These are phyloP conservation scores for Noctua fimbriata DNA, from an alignment of 2,888 invertebrate species.

Conservation along the genomic window DNA sequence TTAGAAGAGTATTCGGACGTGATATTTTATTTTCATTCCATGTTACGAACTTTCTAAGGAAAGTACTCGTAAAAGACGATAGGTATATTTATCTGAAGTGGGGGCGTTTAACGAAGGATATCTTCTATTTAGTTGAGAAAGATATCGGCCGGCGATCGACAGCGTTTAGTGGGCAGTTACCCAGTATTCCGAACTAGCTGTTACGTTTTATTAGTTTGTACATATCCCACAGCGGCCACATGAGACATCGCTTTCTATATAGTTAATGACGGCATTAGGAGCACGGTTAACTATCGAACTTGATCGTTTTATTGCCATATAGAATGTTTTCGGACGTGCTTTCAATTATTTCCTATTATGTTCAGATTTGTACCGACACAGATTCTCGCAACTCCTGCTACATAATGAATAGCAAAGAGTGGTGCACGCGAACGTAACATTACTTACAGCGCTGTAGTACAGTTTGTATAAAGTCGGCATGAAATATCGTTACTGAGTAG, in stretches of 20 bases:
- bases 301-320: conserved; percentile 43
- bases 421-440: conserved; percentile 75
- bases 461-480: conserved; percentile 36
- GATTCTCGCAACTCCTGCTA: conserved; percentile 65
- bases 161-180: conserved; percentile 70
- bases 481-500: conserved; percentile 48
- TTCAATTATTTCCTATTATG: conserved; percentile 48
- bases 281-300: conserved; percentile 40
- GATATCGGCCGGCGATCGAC: conserved; percentile 31
- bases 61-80: background rate
- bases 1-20: conserved; percentile 8
- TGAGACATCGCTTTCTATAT: conserved; percentile 27
- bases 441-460: conserved; percentile 62
- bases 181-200: conserved; percentile 62
- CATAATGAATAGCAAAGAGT: conserved; percentile 71
- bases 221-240: conserved; percentile 45
- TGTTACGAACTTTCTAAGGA: background rate
- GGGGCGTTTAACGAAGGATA: conserved; percentile 5
- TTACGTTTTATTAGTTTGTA: conserved; percentile 69
- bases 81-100: conserved; percentile 12
- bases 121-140: conserved; percentile 30
- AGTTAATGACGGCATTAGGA: conserved; percentile 38
- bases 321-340: conserved; percentile 40
- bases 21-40: conserved; percentile 17
- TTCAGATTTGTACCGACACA: conserved; percentile 59